Conservation (phyloP, 2,888 invertebrate species). For the Plemyria rubiginata region DNA sequence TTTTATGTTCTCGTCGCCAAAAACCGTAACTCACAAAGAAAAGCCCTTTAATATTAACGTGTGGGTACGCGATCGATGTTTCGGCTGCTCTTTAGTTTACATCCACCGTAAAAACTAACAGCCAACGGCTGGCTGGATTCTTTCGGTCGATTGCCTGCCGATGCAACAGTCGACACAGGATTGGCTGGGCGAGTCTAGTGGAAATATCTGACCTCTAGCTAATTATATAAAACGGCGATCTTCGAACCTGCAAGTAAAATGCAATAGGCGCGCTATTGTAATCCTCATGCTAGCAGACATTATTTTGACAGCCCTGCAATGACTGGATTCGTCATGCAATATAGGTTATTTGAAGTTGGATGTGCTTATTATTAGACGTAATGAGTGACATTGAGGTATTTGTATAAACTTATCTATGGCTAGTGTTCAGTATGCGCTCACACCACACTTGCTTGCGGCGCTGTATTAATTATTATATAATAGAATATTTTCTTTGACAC, state of each 20-base stretch:
- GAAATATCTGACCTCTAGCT: not conserved
- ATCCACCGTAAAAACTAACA: conserved; percentile 74
- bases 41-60: conserved; percentile 66
- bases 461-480: no score
- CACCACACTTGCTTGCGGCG: no score
- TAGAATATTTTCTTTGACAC: no score
- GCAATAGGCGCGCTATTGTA: not conserved
- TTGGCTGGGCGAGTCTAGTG: conserved; percentile 3
- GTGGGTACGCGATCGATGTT: conserved; percentile 58
- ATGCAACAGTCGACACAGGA: conserved; percentile 25
- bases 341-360: no score
- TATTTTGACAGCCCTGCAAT: no score
- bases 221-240: not conserved
- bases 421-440: no score
- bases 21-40: conserved; percentile 36
- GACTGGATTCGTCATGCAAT: no score
- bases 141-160: conserved; percentile 64
- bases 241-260: not conserved
- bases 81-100: conserved; percentile 66
- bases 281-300: no score
- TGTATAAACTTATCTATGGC: no score
- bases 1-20: conserved; percentile 14
- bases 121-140: conserved; percentile 63
- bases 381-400: no score
- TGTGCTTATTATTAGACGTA: no score